Percentiles rank a stretch among this genome's conserved stretches.
These are phyloP conservation scores for Candidula unifasciata DNA, from an alignment of 2,888 invertebrate species.

Conservation along the genomic window DNA sequence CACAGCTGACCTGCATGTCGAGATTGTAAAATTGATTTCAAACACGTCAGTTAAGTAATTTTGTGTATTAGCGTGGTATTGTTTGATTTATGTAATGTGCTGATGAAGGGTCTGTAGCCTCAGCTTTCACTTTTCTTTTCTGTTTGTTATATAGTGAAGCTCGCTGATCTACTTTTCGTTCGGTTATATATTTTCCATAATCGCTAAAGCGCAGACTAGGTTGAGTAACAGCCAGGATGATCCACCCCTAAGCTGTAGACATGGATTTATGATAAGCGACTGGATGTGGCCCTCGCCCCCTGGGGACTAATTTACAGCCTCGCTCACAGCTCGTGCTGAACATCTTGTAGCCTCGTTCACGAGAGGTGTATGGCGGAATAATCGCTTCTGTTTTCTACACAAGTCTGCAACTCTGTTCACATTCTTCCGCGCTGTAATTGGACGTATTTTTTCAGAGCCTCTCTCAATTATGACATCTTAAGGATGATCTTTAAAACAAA, in stretches of 20 bases:
- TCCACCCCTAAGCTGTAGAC: not conserved
- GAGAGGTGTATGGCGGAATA: slow-evolving; percentile 15
- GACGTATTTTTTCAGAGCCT: slow-evolving; percentile 3
- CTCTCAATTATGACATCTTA: slow-evolving; percentile 9
- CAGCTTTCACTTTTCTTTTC: no score
- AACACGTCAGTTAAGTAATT: no score
- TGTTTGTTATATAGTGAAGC: no score
- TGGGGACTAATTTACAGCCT: slow-evolving; percentile 34
- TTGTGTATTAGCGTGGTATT: no score
- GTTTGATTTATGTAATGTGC: no score
- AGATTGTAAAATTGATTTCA: no score
- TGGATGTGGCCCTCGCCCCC: slow-evolving; percentile 1
- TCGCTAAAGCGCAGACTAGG: not conserved
- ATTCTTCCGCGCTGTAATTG: slow-evolving; percentile 24
- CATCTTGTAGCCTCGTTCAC: not conserved
- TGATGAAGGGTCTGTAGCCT: no score
- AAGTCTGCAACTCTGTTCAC: slow-evolving; percentile 36
- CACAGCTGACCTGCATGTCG: no score
- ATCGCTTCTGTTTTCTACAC: slow-evolving; percentile 4
- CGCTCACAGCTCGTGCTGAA: slow-evolving; percentile 19
- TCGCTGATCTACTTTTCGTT: no score
- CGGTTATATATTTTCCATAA: not conserved
- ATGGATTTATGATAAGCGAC: not conserved
- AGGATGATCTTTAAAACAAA: slow-evolving; percentile 17
- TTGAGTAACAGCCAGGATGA: not conserved